Evolutionary conservation across 2,113 vertebrate genomes (phyloP).

Genomic region (Opisthocomus hoazin): DNA sequence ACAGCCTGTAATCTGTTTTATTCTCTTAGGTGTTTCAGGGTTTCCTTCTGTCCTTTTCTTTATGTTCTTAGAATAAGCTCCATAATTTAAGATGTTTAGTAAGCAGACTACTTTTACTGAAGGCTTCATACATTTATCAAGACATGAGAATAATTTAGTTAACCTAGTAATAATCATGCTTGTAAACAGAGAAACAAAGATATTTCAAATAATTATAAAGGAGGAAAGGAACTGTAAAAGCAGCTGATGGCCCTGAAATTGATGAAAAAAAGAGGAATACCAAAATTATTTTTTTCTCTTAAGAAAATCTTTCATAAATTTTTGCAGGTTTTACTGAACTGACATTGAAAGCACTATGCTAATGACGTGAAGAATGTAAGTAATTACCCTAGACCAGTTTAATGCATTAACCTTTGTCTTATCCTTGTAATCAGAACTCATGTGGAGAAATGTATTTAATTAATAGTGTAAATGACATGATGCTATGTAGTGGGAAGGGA

Average conservation of each 20-base stretch:
- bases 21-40: neutral
- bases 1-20: neutral
- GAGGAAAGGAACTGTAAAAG: neutral
- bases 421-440: neutral
- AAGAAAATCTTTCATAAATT: neutral
- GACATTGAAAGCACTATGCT: neutral
- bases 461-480: neutral
- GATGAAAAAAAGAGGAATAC: neutral
- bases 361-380: neutral
- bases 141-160: neutral
- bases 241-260: neutral
- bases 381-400: neutral
- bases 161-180: neutral
- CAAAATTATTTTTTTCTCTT: neutral
- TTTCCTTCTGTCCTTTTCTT: neutral
- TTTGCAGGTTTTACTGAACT: neutral
- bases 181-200: neutral
- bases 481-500: neutral
- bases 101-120: neutral
- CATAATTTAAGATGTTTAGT: neutral
- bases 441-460: constrained; percentile 6
- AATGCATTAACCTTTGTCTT: neutral
- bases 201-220: neutral
- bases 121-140: neutral
- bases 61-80: neutral